A percentile compares a stretch with the other conserved stretches of the same genome.
Evolutionary conservation across 2,113 vertebrate species (phyloP).

Genomic region (Austrofundulus limnaeus): DNA sequence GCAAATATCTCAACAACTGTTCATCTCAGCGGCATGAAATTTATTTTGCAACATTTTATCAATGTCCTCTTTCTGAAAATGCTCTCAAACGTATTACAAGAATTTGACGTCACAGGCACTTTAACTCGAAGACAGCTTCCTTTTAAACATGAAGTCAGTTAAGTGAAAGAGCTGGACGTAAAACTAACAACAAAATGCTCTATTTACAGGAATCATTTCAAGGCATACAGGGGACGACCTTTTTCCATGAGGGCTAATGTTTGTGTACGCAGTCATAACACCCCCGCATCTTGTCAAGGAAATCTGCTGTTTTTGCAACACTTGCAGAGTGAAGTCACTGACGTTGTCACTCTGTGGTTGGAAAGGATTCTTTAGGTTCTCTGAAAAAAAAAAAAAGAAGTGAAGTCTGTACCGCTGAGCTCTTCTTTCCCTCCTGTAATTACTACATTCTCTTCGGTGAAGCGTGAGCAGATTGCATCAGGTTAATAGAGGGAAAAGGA

Average conservation of each 20-base stretch:
- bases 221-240: conserved; percentile 61
- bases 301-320: conserved; percentile 68
- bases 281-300: conserved; percentile 67
- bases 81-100: too few species aligned
- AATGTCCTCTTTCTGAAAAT: too few species aligned
- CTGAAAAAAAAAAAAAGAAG: conserved; percentile 19
- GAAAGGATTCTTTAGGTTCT: conserved; percentile 54
- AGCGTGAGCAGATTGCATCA: conserved; percentile 43
- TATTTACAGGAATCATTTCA: conserved; percentile 26
- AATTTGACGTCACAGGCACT: too few species aligned
- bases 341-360: conserved; percentile 56
- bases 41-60: too few species aligned
- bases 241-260: conserved; percentile 58
- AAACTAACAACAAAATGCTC: conserved; percentile 21
- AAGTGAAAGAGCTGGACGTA: not conserved
- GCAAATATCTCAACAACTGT: too few species aligned
- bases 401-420: not conserved
- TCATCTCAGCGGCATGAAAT: too few species aligned
- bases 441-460: conserved; percentile 23
- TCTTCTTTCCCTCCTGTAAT: conserved; percentile 42
- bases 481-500: conserved; percentile 34
- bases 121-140: too few species aligned
- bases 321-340: conserved; percentile 40
- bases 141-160: not conserved
- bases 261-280: conserved; percentile 61